Conservation (phyloP, 2,888 invertebrate genomes). For the Dendrolimus pini region DNA sequence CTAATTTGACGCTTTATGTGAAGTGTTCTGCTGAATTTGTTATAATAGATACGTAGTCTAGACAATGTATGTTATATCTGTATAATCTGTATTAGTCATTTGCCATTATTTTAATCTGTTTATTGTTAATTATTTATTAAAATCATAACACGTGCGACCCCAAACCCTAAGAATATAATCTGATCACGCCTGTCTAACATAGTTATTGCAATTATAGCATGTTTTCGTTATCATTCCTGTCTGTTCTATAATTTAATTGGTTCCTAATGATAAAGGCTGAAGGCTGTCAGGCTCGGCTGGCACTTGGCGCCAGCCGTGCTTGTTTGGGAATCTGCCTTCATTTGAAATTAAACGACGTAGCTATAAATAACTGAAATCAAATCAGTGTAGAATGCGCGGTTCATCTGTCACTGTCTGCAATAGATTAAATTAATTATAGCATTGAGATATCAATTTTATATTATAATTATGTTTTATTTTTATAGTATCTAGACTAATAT, state of each 20-base stretch:
- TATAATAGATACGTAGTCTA: too few relatives aligned
- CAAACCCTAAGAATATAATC: neutral
- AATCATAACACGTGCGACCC: neutral
- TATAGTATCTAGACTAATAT: too few relatives aligned
- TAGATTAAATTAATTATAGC: neutral
- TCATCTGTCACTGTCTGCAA: neutral
- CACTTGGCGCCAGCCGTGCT: slow-evolving; percentile 36
- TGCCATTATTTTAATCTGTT: neutral
- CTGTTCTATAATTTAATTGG: slow-evolving; percentile 48
- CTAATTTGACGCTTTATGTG: too few relatives aligned
- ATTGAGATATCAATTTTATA: neutral
- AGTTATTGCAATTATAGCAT: slow-evolving; percentile 5
- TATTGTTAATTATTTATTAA: neutral
- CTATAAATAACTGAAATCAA: slow-evolving; percentile 6
- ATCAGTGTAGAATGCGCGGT: slow-evolving; percentile 1
- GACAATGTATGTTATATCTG: too few relatives aligned
- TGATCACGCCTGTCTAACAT: neutral
- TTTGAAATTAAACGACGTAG: slow-evolving; percentile 20
- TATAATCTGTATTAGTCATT: too few relatives aligned
- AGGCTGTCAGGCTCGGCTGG: slow-evolving; percentile 34
- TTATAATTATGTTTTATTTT: too few relatives aligned
- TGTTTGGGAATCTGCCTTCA: slow-evolving; percentile 31
- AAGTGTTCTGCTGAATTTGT: too few relatives aligned
- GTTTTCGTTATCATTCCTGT: slow-evolving; percentile 38
- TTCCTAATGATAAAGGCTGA: slow-evolving; percentile 36